Conservation (phyloP, 1,140 invertebrate species). For the Heliconius hewitsoni region DNA sequence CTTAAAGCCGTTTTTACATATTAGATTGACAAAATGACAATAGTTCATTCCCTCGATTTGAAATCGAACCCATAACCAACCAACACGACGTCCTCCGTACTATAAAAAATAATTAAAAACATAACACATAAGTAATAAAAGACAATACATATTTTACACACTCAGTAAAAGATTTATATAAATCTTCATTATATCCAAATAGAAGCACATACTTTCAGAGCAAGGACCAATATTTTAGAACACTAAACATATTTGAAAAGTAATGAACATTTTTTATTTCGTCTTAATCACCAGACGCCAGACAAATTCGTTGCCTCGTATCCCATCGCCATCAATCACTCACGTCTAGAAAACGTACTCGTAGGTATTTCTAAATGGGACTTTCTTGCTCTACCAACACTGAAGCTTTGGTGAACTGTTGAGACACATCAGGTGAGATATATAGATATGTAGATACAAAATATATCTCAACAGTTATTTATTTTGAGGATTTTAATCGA, state of each 20-base stretch:
- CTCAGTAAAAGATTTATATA: background rate
- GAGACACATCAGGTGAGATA: background rate
- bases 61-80: too few species aligned
- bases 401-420: background rate
- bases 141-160: background rate
- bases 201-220: background rate
- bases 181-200: background rate
- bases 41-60: too few species aligned
- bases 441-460: too few species aligned
- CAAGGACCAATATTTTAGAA: background rate
- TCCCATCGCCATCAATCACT: constrained; percentile 10
- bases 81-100: too few species aligned
- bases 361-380: constrained; percentile 1
- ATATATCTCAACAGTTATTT: background rate
- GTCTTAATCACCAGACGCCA: constrained; percentile 2
- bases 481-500: background rate
- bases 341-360: background rate
- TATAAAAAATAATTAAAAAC: too few species aligned
- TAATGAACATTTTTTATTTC: background rate
- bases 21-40: too few species aligned
- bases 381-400: background rate
- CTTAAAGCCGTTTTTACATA: too few species aligned
- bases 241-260: background rate
- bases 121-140: too few species aligned
- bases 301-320: constrained; percentile 3